phyloP scores from a whole-genome alignment of 2,888 invertebrate species.

The Eurytoma californica region DNA sequence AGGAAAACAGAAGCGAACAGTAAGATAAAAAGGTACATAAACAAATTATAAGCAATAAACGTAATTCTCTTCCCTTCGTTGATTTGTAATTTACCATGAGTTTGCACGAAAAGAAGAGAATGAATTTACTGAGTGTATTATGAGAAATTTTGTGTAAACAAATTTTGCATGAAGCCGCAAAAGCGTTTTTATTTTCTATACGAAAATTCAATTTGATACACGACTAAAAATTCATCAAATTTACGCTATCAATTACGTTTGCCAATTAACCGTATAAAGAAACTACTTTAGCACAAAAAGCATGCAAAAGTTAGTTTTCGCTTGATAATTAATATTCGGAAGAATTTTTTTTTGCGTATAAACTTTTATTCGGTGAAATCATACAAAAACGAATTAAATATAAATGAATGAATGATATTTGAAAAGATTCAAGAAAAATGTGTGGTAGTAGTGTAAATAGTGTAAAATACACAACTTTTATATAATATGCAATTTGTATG shows the following conservation, averaged over 20 bases:
- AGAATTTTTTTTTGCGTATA: not conserved
- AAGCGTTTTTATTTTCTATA: conserved; percentile 24
- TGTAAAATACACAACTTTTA: conserved; percentile 26
- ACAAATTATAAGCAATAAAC: not conserved
- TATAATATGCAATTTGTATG: conserved; percentile 10
- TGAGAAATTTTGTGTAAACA: conserved; percentile 16
- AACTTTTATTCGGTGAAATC: not conserved
- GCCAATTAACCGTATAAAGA: conserved; percentile 12
- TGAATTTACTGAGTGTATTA: conserved; percentile 8
- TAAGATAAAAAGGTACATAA: not conserved
- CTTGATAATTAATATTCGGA: conserved; percentile 1
- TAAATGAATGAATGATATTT: not conserved
- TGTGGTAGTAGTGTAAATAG: conserved; percentile 35
- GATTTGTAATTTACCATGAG: not conserved
- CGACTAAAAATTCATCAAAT: not conserved
- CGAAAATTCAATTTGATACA: conserved; percentile 9
- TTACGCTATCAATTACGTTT: not conserved
- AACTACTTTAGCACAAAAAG: conserved; percentile 25
- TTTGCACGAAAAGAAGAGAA: not conserved
- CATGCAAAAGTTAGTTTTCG: conserved; percentile 41
- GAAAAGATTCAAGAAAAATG: not conserved
- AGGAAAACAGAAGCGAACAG: not conserved
- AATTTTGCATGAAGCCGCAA: conserved; percentile 42
- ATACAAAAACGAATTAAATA: not conserved
- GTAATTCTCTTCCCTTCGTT: no score